phyloP scores from a whole-genome alignment of 2,888 invertebrate genomes.

The Hirtodrosophila duncani region DNA sequence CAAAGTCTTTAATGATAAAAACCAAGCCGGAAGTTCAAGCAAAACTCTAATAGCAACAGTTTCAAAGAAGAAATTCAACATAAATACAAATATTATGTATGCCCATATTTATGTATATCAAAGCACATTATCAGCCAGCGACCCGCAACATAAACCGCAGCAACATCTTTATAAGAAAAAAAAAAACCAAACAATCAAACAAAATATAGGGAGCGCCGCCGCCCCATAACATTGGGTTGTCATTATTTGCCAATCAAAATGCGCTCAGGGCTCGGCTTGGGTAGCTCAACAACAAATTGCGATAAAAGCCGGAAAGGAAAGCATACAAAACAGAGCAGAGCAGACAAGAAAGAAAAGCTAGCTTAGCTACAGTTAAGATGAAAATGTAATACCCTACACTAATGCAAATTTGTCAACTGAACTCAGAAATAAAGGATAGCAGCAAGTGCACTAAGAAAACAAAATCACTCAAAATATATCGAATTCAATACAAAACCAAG shows the following conservation, averaged over 20 bases:
- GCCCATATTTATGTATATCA: conserved; percentile 29
- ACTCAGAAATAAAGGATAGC: too few species aligned
- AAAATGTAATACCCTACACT: conserved; percentile 5
- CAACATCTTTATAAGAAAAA: conserved; percentile 35
- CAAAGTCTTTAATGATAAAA: too few species aligned
- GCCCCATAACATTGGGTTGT: conserved; percentile 27
- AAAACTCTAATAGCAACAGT: too few species aligned
- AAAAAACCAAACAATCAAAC: conserved; percentile 4
- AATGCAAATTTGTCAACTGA: conserved; percentile 41
- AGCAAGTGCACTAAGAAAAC: too few species aligned
- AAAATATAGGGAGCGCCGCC: conserved; percentile 21
- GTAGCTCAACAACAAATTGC: conserved; percentile 29
- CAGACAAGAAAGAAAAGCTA: not conserved
- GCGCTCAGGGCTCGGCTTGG: conserved; percentile 3
- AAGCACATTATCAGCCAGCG: conserved; percentile 9
- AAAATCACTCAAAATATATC: too few species aligned
- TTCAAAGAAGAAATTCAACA: conserved; percentile 1
- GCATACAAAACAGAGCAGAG: conserved; percentile 15
- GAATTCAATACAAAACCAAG: too few species aligned
- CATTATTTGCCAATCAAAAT: conserved; percentile 58
- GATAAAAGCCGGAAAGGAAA: conserved; percentile 43
- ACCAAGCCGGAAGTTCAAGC: not conserved
- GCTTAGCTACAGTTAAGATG: conserved; percentile 24
- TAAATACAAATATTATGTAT: conserved; percentile 16
- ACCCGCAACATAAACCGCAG: conserved; percentile 39